Base-by-base conservation (phyloP, 1,140 invertebrate genomes). In the Cryptotermes secundus region DNA sequence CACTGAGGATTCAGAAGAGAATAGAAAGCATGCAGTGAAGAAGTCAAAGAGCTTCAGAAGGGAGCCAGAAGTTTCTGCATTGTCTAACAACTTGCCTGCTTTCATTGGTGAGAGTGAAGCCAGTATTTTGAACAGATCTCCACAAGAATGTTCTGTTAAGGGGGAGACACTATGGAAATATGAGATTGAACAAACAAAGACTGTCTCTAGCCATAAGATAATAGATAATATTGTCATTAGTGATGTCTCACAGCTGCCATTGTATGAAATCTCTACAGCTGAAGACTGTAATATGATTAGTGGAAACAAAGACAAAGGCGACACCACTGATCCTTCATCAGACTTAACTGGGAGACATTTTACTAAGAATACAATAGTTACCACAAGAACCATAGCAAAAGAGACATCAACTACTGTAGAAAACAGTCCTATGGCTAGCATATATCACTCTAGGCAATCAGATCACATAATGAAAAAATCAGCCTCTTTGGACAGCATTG, bases 1-100 rank as follows among this genome's bases (percentile, higher is more conserved):
- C 42, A 81, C 22, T 35, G 80, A 81, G 22, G 59, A 36, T 34
- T 26, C 35, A 35, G 35, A 38, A n/a, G 42, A 81, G 26, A 35
- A 26, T 81, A 38, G n/a, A 12, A 38, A 81, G 80, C 34, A 81
- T 81, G 80, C 94, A 72, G 59, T 59, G 91, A 92, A 34, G 34
- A 94, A 94, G 87, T 93, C 93, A 12, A 92, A 93, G 82, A 94
- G 93, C 87, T 94, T 94, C 87, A 91, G 93, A 85, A 90, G 91
- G 83, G 91, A 92, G 49, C 91, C 90, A 42, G 91, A 92, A 10
- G 59, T 26, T 6, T 31, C 59, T n/a, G 12, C 31, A 1, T 31
- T 72, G 6, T 72, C 59, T 31, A 26, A 72, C 4, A 72, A 72
- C 14, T 72, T 72, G 6, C n/a, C 59, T 31, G 10, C n/a, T 72